Conservation (phyloP, 2,888 invertebrate species). For the Branchellion lobata region DNA sequence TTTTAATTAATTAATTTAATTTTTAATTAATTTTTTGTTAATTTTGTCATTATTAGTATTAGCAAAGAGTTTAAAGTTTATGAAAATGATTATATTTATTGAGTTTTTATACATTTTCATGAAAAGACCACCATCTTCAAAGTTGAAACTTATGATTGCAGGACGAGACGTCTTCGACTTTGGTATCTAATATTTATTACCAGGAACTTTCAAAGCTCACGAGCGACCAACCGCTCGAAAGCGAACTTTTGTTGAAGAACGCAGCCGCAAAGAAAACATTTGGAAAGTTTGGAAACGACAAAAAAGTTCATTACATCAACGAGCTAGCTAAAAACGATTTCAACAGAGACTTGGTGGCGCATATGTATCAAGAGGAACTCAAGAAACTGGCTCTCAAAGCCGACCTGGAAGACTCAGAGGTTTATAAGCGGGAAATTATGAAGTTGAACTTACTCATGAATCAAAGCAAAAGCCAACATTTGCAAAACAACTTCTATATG, state of each 20-base stretch:
- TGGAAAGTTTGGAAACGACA: not conserved
- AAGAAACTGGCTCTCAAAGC: constrained; percentile 73
- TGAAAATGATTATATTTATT: not conserved
- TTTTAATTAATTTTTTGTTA: not conserved
- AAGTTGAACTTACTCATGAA: constrained; percentile 66
- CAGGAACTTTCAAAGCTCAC: constrained; percentile 75
- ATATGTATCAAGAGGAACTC: constrained; percentile 69
- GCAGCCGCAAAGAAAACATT: not conserved
- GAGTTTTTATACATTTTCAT: not conserved
- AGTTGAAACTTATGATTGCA: too few species aligned
- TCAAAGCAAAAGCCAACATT: constrained; percentile 63
- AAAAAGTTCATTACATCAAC: not conserved
- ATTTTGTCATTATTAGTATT: not conserved
- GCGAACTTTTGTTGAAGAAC: not conserved
- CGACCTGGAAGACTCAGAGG: constrained; percentile 67
- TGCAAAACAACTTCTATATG: constrained; percentile 40
- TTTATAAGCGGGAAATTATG: constrained; percentile 88
- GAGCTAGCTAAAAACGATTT: constrained; percentile 72
- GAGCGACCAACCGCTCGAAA: constrained; percentile 21
- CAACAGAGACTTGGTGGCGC: constrained; percentile 74
- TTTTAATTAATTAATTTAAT: not conserved
- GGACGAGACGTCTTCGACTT: constrained; percentile 57
- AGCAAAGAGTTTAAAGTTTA: not conserved
- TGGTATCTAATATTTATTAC: constrained; percentile 60
- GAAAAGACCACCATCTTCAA: not conserved